These are phyloP conservation scores for Phalacrocorax brasilianus DNA, from an alignment of 2,113 vertebrate species.

Conservation along the genomic window DNA sequence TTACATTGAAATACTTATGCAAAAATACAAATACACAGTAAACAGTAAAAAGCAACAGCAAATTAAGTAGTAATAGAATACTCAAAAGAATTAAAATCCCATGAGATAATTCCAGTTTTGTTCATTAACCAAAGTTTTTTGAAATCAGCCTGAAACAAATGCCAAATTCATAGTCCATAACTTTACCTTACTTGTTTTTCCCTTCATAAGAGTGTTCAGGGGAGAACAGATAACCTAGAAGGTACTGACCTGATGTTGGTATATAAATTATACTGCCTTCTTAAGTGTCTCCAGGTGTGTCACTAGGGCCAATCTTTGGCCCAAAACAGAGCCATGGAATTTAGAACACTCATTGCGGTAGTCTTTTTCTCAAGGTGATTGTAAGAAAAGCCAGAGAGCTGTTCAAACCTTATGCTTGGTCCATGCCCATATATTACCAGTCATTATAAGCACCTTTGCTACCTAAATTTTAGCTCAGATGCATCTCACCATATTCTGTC, in stretches of 20 bases:
- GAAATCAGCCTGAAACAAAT: background rate
- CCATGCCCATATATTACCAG: background rate
- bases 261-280: background rate
- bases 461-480: background rate
- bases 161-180: background rate
- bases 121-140: background rate
- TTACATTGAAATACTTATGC: background rate
- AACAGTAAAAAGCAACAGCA: background rate
- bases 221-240: background rate
- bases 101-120: background rate
- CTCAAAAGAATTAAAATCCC: background rate
- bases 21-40: background rate
- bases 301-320: background rate
- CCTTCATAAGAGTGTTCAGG: accelerated
- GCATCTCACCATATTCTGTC: background rate
- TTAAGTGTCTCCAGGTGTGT: background rate
- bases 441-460: background rate
- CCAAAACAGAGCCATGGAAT: background rate
- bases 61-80: background rate
- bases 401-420: background rate
- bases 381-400: background rate
- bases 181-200: background rate
- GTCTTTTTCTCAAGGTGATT: background rate
- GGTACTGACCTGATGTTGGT: background rate
- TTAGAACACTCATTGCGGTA: background rate